Base-by-base conservation (phyloP, 2,888 invertebrate genomes). In the Clivina fossor region DNA sequence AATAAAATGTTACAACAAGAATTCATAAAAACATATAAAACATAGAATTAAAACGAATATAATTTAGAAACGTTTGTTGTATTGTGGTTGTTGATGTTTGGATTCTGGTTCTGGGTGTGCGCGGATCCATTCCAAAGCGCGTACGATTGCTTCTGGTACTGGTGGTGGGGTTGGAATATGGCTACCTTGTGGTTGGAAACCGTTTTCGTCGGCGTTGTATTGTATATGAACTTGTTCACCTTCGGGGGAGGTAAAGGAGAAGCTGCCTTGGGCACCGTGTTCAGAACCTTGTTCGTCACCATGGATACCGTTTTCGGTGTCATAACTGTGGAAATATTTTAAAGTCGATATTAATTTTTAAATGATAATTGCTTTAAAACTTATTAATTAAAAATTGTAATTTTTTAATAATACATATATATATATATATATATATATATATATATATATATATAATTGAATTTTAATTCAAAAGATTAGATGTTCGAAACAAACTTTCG, bases 121-220 rank as follows among this genome's bases (percentile, higher is more conserved):
- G 22, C 81, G 80, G 62, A 83, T 74, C 70, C 79, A 85, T 65
- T 83, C 85, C 35, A 86, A 74, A 26, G 85, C 83, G 68, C 83
- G 83, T 67, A 83, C 82, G 63, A 86, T 86, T 69, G 81, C 84
- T 69, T 81, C 81, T 57, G 85, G 85, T 40, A 71, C 81, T 63
- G 85, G 84, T 19, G 85, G 85, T 18, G 85, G 81, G 9, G 84
- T 83, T 7, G 85, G 85, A 15, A 55, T 38, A 16, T 57, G 57
- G 20, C 35, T 49, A 26, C 58, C 82, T 68, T 73, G 67, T 35
- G 83, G 77, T 53, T 78, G 79, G 76, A 79, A 84, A 57, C 84
- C 84, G 61, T 81, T 79, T 66, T 83, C 82, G 61, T 83, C 81
- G 62, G 84, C 84, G 56, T 75, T 66, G 71, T 81, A 85, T 35